Evolutionary conservation across 2,113 vertebrate genomes (phyloP).

Genomic region (Trochalopteron elliotii): DNA sequence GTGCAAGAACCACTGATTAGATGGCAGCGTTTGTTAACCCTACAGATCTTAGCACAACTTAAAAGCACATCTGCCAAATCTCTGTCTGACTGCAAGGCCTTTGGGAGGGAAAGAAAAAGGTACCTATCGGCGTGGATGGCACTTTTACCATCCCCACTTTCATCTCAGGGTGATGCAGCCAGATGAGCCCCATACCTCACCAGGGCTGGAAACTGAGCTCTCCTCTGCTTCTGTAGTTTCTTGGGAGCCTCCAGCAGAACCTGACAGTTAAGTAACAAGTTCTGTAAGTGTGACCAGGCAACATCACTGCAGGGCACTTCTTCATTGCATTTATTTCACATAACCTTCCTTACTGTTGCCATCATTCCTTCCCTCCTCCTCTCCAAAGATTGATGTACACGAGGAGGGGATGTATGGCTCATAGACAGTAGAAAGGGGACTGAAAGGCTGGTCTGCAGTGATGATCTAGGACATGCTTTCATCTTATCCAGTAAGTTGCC

Average conservation of each 20-base stretch:
- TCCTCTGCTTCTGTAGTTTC: background rate
- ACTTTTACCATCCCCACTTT: background rate
- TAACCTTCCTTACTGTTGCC: accelerated
- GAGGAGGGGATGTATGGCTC: background rate
- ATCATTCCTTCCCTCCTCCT: background rate
- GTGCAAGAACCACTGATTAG: background rate
- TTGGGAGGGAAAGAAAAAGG: background rate
- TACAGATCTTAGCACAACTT: background rate
- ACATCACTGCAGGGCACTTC: background rate
- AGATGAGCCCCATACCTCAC: background rate
- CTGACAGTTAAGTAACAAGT: background rate
- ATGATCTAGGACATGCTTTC: background rate
- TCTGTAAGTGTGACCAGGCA: background rate
- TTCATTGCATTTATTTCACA: background rate
- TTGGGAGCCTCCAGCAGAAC: background rate
- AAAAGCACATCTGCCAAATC: background rate
- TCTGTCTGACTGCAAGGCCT: background rate
- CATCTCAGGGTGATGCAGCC: background rate
- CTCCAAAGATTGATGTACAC: background rate
- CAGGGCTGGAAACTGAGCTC: background rate
- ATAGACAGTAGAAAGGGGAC: background rate
- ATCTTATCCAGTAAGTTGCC: background rate
- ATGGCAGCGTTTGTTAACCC: background rate
- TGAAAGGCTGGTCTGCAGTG: background rate
- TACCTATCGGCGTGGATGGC: background rate